Evolutionary conservation across 53 echinoderm and acorn worm genomes (phyloP), one percentile per base, ranked within the genome.

Genomic region (Hippasteria phrygiana): DNA sequence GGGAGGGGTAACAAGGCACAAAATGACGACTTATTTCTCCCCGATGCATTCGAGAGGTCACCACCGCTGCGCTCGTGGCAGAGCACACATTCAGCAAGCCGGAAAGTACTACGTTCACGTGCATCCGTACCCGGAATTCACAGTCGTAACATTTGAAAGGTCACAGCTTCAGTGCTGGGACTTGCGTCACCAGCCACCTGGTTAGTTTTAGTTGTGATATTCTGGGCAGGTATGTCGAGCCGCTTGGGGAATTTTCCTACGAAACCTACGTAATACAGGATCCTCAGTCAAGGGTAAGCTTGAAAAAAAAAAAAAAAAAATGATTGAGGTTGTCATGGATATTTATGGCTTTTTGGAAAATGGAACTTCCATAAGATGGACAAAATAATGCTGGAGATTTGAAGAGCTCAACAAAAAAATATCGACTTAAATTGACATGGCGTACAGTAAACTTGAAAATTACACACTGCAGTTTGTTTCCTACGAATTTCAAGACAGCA

Each of bases 1-100:
- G 64, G 82, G 82, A 64, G 32, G 66, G 47, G 65, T 65, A 82
- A 82, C 82, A 32, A 63, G 66, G 82, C 82, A 65, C 65, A 66
- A 82, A 82, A 47, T 22, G 29, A 35, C 43, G 66, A 46, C 43
- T 64, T 43, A 43, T 64, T 82, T 41, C 65, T 82, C 66, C 41
- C 17, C 66, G 27, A 17, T 11, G 38, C 3, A 11, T 39, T 55
- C 1, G 1, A 66, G 65, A 82, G 82, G 82, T 63, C 63, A 82
- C 27, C 4, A 31, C 41, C 29, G 10, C 40, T 14, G 36, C 17
- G 76, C 32, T 53, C 43, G 33, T 31, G 51, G 33, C 50, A 76
- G 33, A 48, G 76, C 27, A 47, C 47, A 50, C 5, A 43, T 41
- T 32, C 28, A 22, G 3, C 40, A 12, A 39, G 24, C 34, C 17